Conservation (phyloP, 2,113 vertebrate genomes). For the Gadus macrocephalus region DNA sequence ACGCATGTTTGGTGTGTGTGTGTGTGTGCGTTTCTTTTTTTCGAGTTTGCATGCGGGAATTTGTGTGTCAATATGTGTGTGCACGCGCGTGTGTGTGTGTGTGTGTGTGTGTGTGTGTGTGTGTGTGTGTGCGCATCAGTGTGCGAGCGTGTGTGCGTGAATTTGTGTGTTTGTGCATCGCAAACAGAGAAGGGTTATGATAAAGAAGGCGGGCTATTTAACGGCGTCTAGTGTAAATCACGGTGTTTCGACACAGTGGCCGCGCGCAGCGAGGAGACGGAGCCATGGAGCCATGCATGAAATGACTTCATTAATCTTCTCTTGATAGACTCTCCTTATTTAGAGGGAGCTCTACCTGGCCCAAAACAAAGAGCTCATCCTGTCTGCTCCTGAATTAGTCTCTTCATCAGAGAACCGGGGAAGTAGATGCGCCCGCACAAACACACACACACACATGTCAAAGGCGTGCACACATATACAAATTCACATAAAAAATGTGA, state of each 20-base stretch:
- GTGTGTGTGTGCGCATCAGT: slow-evolving; percentile 20
- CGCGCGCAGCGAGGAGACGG: slow-evolving; percentile 56
- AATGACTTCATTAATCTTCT: slow-evolving; percentile 82
- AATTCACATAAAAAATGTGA: slow-evolving; percentile 19
- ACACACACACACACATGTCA: slow-evolving; percentile 23
- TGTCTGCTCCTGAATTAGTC: slow-evolving; percentile 57
- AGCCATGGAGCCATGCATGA: slow-evolving; percentile 78
- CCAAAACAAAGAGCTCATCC: slow-evolving; percentile 69
- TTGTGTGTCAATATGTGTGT: slow-evolving; percentile 1
- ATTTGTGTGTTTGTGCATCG: slow-evolving; percentile 18
- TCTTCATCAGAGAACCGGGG: slow-evolving; percentile 58
- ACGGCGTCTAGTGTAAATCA: slow-evolving; percentile 69
- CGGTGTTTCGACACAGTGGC: slow-evolving; percentile 69
- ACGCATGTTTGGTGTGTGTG: no score
- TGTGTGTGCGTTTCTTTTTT: no score
- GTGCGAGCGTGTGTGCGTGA: slow-evolving; percentile 20
- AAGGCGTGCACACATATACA: neutral
- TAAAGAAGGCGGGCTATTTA: slow-evolving; percentile 70
- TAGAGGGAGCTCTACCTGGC: slow-evolving; percentile 68
- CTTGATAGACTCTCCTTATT: slow-evolving; percentile 72
- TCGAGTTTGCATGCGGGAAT: no score
- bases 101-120: slow-evolving; percentile 6
- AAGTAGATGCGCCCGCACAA: slow-evolving; percentile 56
- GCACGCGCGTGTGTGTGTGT: neutral
- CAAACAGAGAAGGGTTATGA: slow-evolving; percentile 66